These are phyloP conservation scores for Pseudomyrmex dendroicus DNA, from an alignment of 1,140 invertebrate species.

Conservation along the genomic window DNA sequence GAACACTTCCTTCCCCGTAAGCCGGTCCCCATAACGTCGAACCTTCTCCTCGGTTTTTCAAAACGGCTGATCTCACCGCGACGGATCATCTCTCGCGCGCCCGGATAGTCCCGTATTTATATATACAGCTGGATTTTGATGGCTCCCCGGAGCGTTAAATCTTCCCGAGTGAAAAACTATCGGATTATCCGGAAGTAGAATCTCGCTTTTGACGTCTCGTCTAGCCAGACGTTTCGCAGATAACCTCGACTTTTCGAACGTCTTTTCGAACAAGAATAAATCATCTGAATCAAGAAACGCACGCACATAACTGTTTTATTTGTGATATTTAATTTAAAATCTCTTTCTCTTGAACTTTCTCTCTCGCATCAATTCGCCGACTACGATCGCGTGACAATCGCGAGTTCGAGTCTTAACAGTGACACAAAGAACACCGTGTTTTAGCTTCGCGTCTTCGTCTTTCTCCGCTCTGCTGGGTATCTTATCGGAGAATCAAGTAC, in stretches of 20 bases:
- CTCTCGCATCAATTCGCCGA: background rate
- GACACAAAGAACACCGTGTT: constrained; percentile 65
- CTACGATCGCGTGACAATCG: constrained; percentile 56
- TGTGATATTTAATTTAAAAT: no score
- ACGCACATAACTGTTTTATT: no score
- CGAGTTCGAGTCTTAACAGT: constrained; percentile 55
- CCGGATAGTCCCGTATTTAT: constrained; percentile 21
- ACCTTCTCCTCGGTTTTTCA: constrained; percentile 44
- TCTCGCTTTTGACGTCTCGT: background rate
- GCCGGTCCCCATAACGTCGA: constrained; percentile 28
- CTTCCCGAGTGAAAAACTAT: constrained; percentile 50
- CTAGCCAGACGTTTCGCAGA: constrained; percentile 6
- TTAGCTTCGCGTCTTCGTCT: constrained; percentile 46
- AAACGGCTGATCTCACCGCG: constrained; percentile 45
- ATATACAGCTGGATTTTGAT: constrained; percentile 32
- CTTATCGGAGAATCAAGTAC: constrained; percentile 72
- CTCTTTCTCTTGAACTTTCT: no score
- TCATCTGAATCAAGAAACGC: background rate
- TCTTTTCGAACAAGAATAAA: background rate
- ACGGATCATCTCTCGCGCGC: background rate
- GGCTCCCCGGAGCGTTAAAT: background rate
- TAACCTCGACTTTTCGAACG: background rate
- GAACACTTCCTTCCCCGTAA: constrained; percentile 75
- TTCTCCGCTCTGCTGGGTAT: constrained; percentile 41
- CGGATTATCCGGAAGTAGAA: constrained; percentile 36